phyloP scores from a whole-genome alignment of 1,140 invertebrate species.

The Lepidurus apus region DNA sequence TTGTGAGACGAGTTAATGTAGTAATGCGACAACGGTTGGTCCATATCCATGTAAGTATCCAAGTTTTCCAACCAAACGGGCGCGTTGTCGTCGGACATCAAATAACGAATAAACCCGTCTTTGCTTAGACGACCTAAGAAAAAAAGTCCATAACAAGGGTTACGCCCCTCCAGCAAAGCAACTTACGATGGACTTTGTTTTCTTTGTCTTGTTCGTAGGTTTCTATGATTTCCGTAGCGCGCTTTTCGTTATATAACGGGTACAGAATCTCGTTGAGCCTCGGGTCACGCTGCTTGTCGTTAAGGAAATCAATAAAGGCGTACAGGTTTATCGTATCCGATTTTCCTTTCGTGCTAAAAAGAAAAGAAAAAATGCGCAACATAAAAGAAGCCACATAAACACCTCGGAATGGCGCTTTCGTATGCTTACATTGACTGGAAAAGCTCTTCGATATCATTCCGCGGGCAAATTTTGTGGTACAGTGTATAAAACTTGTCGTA shows the following conservation, averaged over 20 bases:
- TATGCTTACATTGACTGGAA: slow-evolving; percentile 90
- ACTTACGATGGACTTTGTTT: slow-evolving; percentile 67
- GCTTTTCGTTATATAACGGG: slow-evolving; percentile 92
- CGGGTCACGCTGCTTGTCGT: slow-evolving; percentile 97
- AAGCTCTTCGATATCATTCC: slow-evolving; percentile 97
- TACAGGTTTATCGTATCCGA: slow-evolving; percentile 76
- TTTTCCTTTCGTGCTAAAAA: slow-evolving; percentile 76
- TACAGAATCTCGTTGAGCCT: slow-evolving; percentile 98
- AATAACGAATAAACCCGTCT: slow-evolving; percentile 91
- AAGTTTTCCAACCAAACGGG: slow-evolving; percentile 95
- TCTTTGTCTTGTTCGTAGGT: slow-evolving; percentile 87
- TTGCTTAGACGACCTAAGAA: slow-evolving; percentile 68
- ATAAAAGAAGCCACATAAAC: slow-evolving; percentile 29
- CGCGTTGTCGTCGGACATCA: slow-evolving; percentile 99
- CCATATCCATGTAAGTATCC: slow-evolving; percentile 98
- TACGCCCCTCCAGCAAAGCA: slow-evolving; percentile 14
- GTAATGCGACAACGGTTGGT: slow-evolving; percentile 94
- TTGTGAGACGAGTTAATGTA: slow-evolving; percentile 99
- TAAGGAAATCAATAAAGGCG: slow-evolving; percentile 90
- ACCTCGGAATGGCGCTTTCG: background rate
- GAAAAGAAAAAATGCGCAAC: slow-evolving; percentile 28
- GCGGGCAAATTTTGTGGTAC: slow-evolving; percentile 98
- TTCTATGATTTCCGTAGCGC: slow-evolving; percentile 86
- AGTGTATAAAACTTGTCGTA: slow-evolving; percentile 98
- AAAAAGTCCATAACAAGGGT: slow-evolving; percentile 5